Percentiles rank a stretch among this genome's conserved stretches.
Conservation (phyloP, 2,888 invertebrate genomes). For the Pegoplata infirma region DNA sequence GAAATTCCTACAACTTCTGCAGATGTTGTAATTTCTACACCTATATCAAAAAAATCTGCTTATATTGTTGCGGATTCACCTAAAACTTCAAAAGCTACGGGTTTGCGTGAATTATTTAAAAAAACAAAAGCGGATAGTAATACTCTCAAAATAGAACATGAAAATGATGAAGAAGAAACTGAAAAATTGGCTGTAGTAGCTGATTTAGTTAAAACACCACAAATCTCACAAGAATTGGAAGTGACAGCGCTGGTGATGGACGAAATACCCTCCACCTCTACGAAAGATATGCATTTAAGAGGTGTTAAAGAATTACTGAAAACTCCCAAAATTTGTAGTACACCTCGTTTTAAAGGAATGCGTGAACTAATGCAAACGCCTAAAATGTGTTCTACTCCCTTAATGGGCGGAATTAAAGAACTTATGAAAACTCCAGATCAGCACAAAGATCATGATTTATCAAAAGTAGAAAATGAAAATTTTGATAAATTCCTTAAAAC, state of each 20-base stretch:
- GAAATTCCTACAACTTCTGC: background rate
- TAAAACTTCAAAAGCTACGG: conserved; percentile 51
- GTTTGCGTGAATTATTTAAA: conserved; percentile 61
- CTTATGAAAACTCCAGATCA: conserved; percentile 10
- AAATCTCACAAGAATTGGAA: background rate
- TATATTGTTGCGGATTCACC: conserved; percentile 24
- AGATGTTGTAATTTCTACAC: background rate
- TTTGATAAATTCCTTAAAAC: conserved; percentile 72
- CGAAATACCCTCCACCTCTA: conserved; percentile 26
- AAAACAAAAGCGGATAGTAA: conserved; percentile 57
- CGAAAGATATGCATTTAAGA: conserved; percentile 32
- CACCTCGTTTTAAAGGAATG: conserved; percentile 67
- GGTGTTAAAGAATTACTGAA: conserved; percentile 69
- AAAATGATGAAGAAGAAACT: conserved; percentile 39
- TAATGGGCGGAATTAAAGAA: conserved; percentile 29
- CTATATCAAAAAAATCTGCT: conserved; percentile 20
- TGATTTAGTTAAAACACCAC: conserved; percentile 70
- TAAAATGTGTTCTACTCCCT: conserved; percentile 28
- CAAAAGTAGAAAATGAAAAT: conserved; percentile 44
- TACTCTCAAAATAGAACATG: conserved; percentile 62
- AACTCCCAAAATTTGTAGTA: conserved; percentile 67
- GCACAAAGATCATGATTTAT: conserved; percentile 24
- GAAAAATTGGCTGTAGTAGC: conserved; percentile 64
- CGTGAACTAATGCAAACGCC: conserved; percentile 66
- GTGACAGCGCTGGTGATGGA: background rate